Conservation (phyloP, 2,797 vertebrate species). For the Vespertilio murinus region DNA sequence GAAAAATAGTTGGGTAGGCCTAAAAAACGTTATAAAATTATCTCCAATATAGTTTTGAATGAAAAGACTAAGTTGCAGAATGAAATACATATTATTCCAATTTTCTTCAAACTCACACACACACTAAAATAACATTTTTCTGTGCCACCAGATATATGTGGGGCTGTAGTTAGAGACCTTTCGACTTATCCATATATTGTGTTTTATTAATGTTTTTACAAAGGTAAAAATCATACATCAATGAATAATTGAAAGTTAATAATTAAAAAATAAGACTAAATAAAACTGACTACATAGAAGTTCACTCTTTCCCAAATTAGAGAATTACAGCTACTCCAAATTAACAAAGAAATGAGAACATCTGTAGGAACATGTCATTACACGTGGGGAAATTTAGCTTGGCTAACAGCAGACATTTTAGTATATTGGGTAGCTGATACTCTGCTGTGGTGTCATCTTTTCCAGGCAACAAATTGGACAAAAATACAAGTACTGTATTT, state of each 20-base stretch:
- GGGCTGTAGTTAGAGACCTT: not conserved
- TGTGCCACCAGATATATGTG: not conserved
- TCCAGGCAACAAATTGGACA: not conserved
- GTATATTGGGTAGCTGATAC: not conserved
- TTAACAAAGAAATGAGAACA: not conserved
- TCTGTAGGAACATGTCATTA: not conserved
- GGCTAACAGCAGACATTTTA: not conserved
- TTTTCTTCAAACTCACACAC: not conserved
- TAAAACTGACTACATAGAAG: too few relatives aligned
- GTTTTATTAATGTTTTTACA: not conserved
- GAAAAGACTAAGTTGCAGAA: not conserved
- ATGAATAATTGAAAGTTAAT: constrained; percentile 3
- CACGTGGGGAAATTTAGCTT: not conserved
- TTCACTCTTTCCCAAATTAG: not conserved
- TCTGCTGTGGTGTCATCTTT: not conserved
- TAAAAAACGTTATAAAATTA: not conserved
- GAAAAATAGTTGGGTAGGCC: not conserved
- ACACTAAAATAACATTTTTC: not conserved
- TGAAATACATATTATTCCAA: not conserved
- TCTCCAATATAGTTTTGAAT: not conserved
- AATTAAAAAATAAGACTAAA: not conserved
- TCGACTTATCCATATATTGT: not conserved
- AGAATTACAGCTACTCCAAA: not conserved
- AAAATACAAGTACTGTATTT: not conserved
- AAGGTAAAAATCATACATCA: not conserved